Base-by-base conservation (phyloP, 2,888 invertebrate species). In the Cyclophora punctaria region DNA sequence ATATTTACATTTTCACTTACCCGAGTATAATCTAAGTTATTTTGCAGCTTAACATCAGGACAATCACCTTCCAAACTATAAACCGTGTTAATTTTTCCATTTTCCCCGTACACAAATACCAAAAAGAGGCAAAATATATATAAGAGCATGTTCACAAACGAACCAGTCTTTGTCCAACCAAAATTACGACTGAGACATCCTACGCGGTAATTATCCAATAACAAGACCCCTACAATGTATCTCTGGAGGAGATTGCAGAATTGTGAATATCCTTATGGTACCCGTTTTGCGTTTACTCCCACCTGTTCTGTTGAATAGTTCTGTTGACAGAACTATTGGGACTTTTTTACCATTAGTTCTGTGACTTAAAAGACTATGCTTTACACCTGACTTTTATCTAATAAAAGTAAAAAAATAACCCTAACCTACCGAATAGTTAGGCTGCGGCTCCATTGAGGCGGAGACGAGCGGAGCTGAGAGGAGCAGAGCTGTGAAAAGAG, bases 141-240 rank as follows among this genome's bases (percentile, higher is more conserved):
- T 44, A 74, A 49, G 47, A 78, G 62, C 80, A 81, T 80, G 50
- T 4, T 34, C 33, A 5, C 5, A 37, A 37, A 37, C 4, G 37
- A 5, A 37, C 44, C 6, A 34, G 20, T 44, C 44, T 20, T 44
- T 44, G 20, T 34, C 6, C 20, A 20, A 33, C 34, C 6, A 53
- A 58, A 61, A 56, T 63, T 60, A 58, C 56, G 68, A 83, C 68
- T 84, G 83, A 59, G 56, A 59, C 51, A 44, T 65, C 83, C 83
- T 71, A 81, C 80, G 58, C 68, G 57, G 66, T 83, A 83, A 82
- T 87, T 84, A 85, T 80, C 58, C 80, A 83, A 86, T 86, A 20
- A 67, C 48, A 63, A 60, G 75, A 71, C 72, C 77, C 73, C 72
- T 63, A 55, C 64, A 74, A 73, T 73, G 76, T 66, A 62, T 68